Base-by-base conservation (phyloP, 1,140 invertebrate species). In the Riptortus pedestris region DNA sequence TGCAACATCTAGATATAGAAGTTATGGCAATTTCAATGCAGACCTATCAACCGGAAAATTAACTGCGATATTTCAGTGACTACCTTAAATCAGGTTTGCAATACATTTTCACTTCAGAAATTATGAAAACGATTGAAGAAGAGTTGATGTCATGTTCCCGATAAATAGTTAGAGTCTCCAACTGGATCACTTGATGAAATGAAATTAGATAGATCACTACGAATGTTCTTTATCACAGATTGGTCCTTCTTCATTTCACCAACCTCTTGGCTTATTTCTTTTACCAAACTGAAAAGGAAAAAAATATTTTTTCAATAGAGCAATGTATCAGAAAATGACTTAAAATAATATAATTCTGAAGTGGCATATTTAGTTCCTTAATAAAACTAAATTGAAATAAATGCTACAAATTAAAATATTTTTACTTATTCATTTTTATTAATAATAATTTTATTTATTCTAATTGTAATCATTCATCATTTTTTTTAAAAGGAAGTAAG, bases 201-300 rank as follows among this genome's bases (percentile, higher is more conserved):
- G 14, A 29, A 59, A n/a, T 59, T 38, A 12, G 31, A 27, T 24
- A 59, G 57, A 20, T 59, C 28, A 33, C 24, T 59, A 18, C 57
- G 28, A 33, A 59, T 33, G 33, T 59, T 31, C 18, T 38, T 59
- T 29, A 59, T 59, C 1, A 29, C n/a, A 3, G 26, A 31, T 16
- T 65, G 64, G 26, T 65, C 64, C 26, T 59, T 52, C 18, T 47
- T 59, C 64, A 65, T 65, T 61, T 65, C 64, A 51, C 47, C 48
- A 12, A 61, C 59, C 52, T 65, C 64, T 27, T 60, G 38, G 12
- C 57, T 65, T 20, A 60, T 65, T 33, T 28, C 64, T 45, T 65
- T 59, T 5, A 61, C 64, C 1, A 65, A 33, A 20, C 64, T 65
- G 59, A 57, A 60, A 61, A 2, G 26, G 20, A 58, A 3, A 24